A percentile compares a stretch with the other conserved stretches of the same genome.
phyloP scores from a whole-genome alignment of 64 coral and sea anemone species.

The Acropora yongei region DNA sequence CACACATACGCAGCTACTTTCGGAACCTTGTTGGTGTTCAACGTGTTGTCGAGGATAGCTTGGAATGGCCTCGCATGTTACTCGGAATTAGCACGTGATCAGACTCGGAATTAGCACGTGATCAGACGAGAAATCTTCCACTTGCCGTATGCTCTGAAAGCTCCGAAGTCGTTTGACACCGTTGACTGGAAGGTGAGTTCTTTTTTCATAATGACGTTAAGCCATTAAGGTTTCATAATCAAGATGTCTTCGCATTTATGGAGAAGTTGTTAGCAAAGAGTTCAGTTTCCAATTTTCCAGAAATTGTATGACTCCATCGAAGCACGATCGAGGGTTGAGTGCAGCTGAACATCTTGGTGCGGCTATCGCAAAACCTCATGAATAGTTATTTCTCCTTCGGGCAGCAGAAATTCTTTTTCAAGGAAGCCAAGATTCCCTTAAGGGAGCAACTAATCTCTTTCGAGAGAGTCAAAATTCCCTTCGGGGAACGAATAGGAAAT shows the following conservation, averaged over 20 bases:
- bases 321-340: neutral
- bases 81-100: constrained; percentile 21
- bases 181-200: constrained; percentile 16
- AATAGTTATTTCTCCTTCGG: constrained; percentile 1
- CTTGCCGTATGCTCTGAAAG: neutral
- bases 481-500: constrained; percentile 9
- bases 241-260: constrained; percentile 46
- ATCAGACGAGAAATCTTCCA: constrained; percentile 33
- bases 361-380: neutral
- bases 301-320: constrained; percentile 9
- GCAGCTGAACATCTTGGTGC: neutral
- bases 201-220: constrained; percentile 6
- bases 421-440: constrained; percentile 33
- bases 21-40: neutral
- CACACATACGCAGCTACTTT: neutral
- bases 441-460: constrained; percentile 35
- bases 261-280: constrained; percentile 38
- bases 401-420: constrained; percentile 35
- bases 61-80: constrained; percentile 12
- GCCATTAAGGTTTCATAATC: constrained; percentile 14
- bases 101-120: constrained; percentile 29
- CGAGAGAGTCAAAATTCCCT: constrained; percentile 33
- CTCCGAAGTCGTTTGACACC: neutral
- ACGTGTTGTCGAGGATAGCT: neutral
- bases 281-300: constrained; percentile 6